Base-by-base conservation (phyloP, 2,797 vertebrate species). In the Botia kubotai region DNA sequence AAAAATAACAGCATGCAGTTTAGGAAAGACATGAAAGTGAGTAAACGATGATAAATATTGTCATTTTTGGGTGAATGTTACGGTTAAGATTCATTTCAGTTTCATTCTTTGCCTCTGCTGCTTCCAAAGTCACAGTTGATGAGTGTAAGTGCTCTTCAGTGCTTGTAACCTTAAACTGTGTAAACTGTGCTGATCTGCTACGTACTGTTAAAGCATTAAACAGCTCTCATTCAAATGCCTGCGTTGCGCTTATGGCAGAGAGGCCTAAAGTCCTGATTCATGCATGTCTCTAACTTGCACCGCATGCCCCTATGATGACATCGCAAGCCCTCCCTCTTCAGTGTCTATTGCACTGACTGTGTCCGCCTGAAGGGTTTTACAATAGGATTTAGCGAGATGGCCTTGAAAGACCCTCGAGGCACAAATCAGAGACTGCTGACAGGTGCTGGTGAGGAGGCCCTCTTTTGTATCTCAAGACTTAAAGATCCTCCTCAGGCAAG, bases 361-460 rank as follows among this genome's bases (percentile, higher is more conserved):
- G 85, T 87, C 67, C 77, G 43, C 75, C 80, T 74, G 71, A 52
- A 80, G 76, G 82, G 83, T 63, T 89, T 90, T 86, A 89, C 88
- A 80, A 82, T 85, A 85, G 82, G 74, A 85, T 87, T 85, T 63
- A 80, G 74, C 84, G 81, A 57, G 66, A 70, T 80, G 84, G 77
- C 85, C 84, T 86, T 87, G 86, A 86, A 72, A 81, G 48, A 71
- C 65, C 80, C 84, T 75, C 69, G 70, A 50, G 66, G 82, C 83
- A 89, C 72, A 89, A 88, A 88, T 90, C 89, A 89, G 53, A 55
- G 78, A 82, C 69, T 66, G 55, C 36, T 82, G 85, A 70, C 79
- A 79, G 60, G 7, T 50, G 21, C 60, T 72, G 81, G 70, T 53
- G 78, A 81, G 79, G 77, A 13, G 5, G 26, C 33, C 66, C 57